Base-by-base conservation (phyloP, 1,140 invertebrate species). In the Magallana ariakensis region DNA sequence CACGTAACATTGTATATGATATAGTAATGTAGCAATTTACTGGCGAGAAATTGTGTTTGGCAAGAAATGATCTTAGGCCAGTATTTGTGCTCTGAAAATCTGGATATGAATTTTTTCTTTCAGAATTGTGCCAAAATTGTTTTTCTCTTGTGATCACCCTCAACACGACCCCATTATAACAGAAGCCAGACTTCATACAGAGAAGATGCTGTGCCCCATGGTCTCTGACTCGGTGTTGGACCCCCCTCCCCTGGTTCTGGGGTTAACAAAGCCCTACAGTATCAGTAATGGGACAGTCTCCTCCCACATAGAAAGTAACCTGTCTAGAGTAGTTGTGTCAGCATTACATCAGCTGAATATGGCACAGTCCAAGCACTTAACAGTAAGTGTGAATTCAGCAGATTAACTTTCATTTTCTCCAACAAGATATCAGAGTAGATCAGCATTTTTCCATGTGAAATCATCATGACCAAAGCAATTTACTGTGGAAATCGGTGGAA, bases 321-420 rank as follows among this genome's bases (percentile, higher is more conserved):
- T 96, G 83, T 96, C 96, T 6, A 94, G 95, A 92, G 92, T 96
- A 75, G 92, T 96, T 5, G 93, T 93, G 70, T 89, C 94, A 7
- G 90, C 96, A 19, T 91, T 95, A 57, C 91, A 93, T 53, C 93
- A 92, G 62, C 90, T 96, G n/a, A 93, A 96, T 91, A 94, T 95
- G 26, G 96, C 96, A 9, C 95, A 95, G 85, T 96, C 95, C 85
- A 97, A 96, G 94, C 95, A 95, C 94, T 95, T 96, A 90, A 96
- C 95, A 88, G 96, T 97, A 93, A 96, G 96, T 96, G 33, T 46
- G 33, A 46, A 46, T 46, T 46, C 5, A 4, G 33, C 33, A 46
- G 33, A 46, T 46, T 46, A 46, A 46, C 5, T 46, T 46, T 46
- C 33, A 46, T 46, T 46, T 46, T 46, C 3, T 46, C 2, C 2